Percentiles rank a stretch among this genome's conserved stretches.
phyloP scores from a whole-genome alignment of 2,888 invertebrate genomes.

The Cataglyphis livida region DNA sequence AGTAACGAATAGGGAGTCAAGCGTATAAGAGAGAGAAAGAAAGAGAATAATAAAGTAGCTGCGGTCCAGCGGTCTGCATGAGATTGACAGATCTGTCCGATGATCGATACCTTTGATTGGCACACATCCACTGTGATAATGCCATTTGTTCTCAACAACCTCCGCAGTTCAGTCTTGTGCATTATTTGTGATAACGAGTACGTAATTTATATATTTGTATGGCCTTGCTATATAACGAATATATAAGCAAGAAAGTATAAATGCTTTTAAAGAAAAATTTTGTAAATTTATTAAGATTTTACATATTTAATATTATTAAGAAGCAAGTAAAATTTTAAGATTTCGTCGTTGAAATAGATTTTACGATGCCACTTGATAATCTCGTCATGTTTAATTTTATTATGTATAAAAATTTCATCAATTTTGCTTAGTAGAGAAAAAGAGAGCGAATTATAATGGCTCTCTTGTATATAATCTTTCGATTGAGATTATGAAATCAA shows the following conservation, averaged over 20 bases:
- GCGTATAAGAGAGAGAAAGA: too few species aligned
- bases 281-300: neutral
- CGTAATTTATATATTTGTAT: too few species aligned
- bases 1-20: neutral
- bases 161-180: neutral
- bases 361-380: neutral
- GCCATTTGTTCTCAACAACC: constrained; percentile 10
- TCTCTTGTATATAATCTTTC: too few species aligned
- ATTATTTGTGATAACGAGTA: constrained; percentile 5
- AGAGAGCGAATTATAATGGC: neutral
- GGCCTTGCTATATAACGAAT: too few species aligned
- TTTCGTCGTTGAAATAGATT: neutral
- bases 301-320: neutral
- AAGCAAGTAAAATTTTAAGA: neutral
- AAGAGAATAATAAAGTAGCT: constrained; percentile 25
- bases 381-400: neutral
- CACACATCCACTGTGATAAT: constrained; percentile 20
- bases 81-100: constrained; percentile 34
- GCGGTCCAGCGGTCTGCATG: constrained; percentile 23
- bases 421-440: neutral
- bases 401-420: neutral
- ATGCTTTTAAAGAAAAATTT: neutral
- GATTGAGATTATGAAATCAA: neutral
- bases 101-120: constrained; percentile 60
- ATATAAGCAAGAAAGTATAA: too few species aligned